Evolutionary conservation across 2,888 invertebrate species (phyloP).

Genomic region (Microctonus aethiopoides): DNA sequence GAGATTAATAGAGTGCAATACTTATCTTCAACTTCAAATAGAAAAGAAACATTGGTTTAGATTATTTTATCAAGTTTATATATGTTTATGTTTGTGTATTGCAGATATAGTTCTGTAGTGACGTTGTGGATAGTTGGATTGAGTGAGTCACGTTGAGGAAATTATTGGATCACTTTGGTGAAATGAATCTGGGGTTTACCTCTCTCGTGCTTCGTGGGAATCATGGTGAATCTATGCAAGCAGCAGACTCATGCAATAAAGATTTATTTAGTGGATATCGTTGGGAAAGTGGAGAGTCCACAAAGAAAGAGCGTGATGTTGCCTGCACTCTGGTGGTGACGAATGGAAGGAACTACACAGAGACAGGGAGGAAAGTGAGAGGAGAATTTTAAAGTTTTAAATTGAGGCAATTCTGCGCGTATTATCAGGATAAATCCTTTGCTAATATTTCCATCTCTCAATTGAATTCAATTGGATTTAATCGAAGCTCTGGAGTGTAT

Average conservation of each 20-base stretch:
- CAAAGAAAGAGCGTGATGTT: slow-evolving; percentile 13
- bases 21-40: no score
- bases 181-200: slow-evolving; percentile 30
- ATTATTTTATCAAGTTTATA: no score
- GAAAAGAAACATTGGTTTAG: no score
- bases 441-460: slow-evolving; percentile 10
- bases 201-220: slow-evolving; percentile 28
- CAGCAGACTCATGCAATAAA: slow-evolving; percentile 30
- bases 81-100: no score
- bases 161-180: slow-evolving; percentile 34
- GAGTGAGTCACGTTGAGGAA: slow-evolving; percentile 29
- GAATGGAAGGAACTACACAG: slow-evolving; percentile 12
- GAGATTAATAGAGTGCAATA: no score
- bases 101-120: no score
- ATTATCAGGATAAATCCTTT: slow-evolving; percentile 1
- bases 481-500: not conserved
- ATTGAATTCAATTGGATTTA: not conserved
- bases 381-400: not conserved
- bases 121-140: no score
- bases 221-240: slow-evolving; percentile 21
- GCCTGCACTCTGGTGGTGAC: not conserved
- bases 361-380: not conserved
- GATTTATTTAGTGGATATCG: slow-evolving; percentile 35
- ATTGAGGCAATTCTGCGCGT: not conserved
- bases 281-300: slow-evolving; percentile 2